Evolutionary conservation across 2,113 vertebrate species (phyloP).

Genomic region (Prunella himalayana): DNA sequence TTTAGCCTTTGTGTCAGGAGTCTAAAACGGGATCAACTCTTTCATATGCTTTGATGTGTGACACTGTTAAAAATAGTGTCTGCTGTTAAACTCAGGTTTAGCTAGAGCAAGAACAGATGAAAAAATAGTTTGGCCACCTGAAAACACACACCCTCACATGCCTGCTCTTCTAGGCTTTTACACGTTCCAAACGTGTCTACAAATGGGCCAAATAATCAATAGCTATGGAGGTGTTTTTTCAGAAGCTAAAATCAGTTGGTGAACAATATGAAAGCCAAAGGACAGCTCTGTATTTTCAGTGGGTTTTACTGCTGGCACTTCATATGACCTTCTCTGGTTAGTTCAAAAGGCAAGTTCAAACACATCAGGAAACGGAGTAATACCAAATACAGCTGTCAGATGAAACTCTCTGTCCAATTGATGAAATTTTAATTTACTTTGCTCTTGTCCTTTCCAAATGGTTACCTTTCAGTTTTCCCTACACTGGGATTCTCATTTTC

Average conservation of each 20-base stretch:
- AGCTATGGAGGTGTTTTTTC: neutral
- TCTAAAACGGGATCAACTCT: neutral
- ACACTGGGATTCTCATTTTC: neutral
- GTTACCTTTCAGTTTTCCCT: neutral
- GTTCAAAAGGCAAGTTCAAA: slow-evolving; percentile 1
- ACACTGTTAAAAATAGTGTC: neutral
- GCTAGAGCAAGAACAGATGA: neutral
- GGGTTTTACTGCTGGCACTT: neutral
- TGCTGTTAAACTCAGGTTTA: neutral
- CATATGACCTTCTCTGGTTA: neutral
- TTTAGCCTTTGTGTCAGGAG: neutral
- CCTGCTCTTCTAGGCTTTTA: neutral
- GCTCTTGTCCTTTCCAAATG: neutral
- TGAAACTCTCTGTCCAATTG: neutral
- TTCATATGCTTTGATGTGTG: neutral
- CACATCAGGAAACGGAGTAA: neutral
- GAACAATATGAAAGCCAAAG: neutral
- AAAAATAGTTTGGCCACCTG: neutral
- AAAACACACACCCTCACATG: accelerated
- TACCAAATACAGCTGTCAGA: neutral
- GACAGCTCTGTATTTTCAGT: neutral
- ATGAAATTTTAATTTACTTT: slow-evolving; percentile 48
- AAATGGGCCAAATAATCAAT: neutral
- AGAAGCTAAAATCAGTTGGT: neutral
- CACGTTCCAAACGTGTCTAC: neutral